Base-by-base conservation (phyloP, 2,797 vertebrate genomes). In the Euthynnus affinis region DNA sequence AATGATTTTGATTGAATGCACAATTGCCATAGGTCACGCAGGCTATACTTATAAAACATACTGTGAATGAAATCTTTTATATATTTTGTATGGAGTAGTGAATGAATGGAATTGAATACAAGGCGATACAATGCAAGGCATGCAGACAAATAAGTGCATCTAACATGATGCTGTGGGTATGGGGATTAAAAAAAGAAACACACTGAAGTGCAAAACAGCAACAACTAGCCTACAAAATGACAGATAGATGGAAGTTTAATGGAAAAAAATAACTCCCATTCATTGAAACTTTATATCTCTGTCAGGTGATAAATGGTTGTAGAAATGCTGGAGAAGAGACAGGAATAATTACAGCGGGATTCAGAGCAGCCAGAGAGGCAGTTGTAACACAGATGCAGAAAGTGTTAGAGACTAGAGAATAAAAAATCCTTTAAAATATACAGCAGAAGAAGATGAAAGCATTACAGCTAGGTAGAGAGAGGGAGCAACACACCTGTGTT, bases 361-460 rank as follows among this genome's bases (percentile, higher is more conserved):
- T 71, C 23, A 20, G 73, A 29, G 18, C 23, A 57, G 9, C 27
- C 64, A 63, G 62, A 40, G 67, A 69, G n/a, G 60, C 22, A 22
- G 70, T 8, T 10, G 18, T 9, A 29, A 55, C 59, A 53, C 42
- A 71, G 76, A 69, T 65, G 73, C 73, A 12, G 3, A 18, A 22
- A 42, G 55, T 49, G 42, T 82, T 58, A 59, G 53, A 80, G 49
- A 32, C 46, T 6, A 14, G 29, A 76, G 66, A 73, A 71, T 56
- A 22, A 51, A 22, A 51, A 71, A 78, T 61, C 55, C 68, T 29
- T 65, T 58, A 52, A 74, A 77, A 87, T 74, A 74, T 56, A 37
- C 61, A 49, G 64, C 23, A 56, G 56, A 40, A 56, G 56, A 40
- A 59, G 62, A 80, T 83, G 61, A 83, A 89, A 80, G 69, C 44